Percentiles rank a stretch among this genome's conserved stretches.
Evolutionary conservation across 2,797 vertebrate species (phyloP).

Genomic region (Naso thynnoides): DNA sequence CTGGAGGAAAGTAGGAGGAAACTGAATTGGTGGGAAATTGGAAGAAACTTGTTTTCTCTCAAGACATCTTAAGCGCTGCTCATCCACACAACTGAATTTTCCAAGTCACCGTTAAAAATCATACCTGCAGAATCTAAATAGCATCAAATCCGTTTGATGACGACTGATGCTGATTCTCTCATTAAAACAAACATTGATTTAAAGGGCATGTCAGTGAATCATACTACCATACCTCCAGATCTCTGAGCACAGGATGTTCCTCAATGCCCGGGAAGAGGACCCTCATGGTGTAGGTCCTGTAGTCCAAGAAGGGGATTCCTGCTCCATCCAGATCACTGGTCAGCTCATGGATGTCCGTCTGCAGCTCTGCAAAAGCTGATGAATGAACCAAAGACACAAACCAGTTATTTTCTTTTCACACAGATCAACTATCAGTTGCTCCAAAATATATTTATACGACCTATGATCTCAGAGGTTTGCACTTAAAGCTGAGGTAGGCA

Average conservation of each 20-base stretch:
- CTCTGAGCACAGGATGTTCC: conserved; percentile 97
- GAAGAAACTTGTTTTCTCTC: conserved; percentile 18
- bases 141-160: neutral
- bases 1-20: neutral
- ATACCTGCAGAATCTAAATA: neutral
- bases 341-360: conserved; percentile 97
- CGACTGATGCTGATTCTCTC: too few relatives aligned
- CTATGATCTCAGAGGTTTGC: too few relatives aligned
- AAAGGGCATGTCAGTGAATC: neutral
- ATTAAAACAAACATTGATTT: neutral
- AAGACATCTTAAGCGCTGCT: neutral
- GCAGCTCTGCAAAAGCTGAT: conserved; percentile 96
- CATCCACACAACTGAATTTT: conserved; percentile 11
- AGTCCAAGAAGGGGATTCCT: conserved; percentile 97
- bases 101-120: neutral
- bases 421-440: too few relatives aligned
- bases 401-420: too few relatives aligned
- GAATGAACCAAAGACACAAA: conserved; percentile 26
- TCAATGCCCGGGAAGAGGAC: conserved; percentile 98
- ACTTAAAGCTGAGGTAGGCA: too few relatives aligned
- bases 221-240: conserved; percentile 90
- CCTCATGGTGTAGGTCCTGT: conserved; percentile 97
- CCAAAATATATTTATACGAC: neutral
- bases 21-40: conserved; percentile 18
- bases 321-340: conserved; percentile 98